Conservation (phyloP, 2,113 vertebrate genomes). For the Cavia porcellus region DNA sequence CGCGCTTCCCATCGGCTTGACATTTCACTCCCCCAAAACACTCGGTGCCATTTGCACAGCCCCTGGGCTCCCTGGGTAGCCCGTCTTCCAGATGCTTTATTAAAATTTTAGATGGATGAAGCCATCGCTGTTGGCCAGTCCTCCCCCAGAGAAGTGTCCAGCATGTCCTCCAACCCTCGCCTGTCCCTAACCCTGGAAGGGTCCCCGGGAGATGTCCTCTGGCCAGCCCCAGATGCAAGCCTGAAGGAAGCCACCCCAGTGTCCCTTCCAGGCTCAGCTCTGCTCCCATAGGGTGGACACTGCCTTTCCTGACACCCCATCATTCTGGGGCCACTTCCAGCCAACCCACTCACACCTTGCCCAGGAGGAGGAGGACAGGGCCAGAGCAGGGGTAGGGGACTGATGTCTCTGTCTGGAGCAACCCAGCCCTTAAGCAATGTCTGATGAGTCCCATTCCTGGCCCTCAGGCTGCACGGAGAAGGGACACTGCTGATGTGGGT, state of each 20-base stretch:
- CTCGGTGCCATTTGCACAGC: slow-evolving; percentile 60
- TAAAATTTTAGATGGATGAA: neutral
- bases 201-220: neutral
- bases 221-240: neutral
- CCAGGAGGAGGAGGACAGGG: neutral
- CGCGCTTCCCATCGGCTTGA: slow-evolving; percentile 59
- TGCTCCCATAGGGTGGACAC: neutral
- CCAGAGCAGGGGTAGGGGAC: neutral
- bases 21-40: slow-evolving; percentile 64
- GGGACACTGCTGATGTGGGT: too few relatives aligned
- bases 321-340: neutral
- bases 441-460: neutral
- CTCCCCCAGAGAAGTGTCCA: neutral
- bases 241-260: neutral
- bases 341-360: neutral
- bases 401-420: neutral
- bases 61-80: neutral
- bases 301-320: rapidly evolving
- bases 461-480: neutral
- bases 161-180: neutral
- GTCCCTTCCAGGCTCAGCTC: neutral
- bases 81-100: slow-evolving; percentile 37
- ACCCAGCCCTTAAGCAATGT: neutral
- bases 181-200: neutral
- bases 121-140: neutral